Evolutionary conservation across 1,140 invertebrate species (phyloP).

Genomic region (Megathymus violae): DNA sequence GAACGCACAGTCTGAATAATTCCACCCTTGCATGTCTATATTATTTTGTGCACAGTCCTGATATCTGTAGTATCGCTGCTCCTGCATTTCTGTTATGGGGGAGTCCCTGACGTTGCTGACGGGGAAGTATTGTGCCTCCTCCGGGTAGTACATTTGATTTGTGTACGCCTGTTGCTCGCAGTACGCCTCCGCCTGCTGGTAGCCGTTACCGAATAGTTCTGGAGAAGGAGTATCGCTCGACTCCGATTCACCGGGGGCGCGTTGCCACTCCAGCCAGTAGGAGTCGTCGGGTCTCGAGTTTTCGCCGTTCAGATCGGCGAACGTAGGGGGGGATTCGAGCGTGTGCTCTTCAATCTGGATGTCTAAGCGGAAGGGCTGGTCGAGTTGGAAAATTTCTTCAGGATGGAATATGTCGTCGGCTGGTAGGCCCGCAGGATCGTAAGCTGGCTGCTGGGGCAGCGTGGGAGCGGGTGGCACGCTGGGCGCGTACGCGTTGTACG

Average conservation of each 20-base stretch:
- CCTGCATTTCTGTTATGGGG: constrained; percentile 59
- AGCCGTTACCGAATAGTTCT: constrained; percentile 69
- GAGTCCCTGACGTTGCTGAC: constrained; percentile 62
- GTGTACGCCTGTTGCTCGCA: constrained; percentile 67
- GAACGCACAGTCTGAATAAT: constrained; percentile 67
- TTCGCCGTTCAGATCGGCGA: constrained; percentile 89
- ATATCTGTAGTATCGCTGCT: constrained; percentile 68
- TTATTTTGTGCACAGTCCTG: constrained; percentile 63
- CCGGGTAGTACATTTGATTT: constrained; percentile 66
- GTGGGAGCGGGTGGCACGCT: constrained; percentile 47
- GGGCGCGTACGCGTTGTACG: constrained; percentile 56
- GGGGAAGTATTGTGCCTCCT: constrained; percentile 70
- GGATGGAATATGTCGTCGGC: constrained; percentile 89
- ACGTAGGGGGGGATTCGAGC: constrained; percentile 86
- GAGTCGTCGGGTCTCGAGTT: constrained; percentile 84
- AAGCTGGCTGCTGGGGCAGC: constrained; percentile 53
- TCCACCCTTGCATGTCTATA: constrained; percentile 64
- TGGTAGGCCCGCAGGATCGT: constrained; percentile 78
- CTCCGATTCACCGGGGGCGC: constrained; percentile 69
- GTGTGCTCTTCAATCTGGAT: constrained; percentile 81
- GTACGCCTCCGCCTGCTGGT: constrained; percentile 67
- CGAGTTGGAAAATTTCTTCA: constrained; percentile 90
- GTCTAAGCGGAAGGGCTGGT: constrained; percentile 88
- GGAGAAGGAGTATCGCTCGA: constrained; percentile 84
- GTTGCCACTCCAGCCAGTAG: constrained; percentile 79